Evolutionary conservation across 2,797 vertebrate genomes (phyloP).

Genomic region (Leucoraja ocellata): DNA sequence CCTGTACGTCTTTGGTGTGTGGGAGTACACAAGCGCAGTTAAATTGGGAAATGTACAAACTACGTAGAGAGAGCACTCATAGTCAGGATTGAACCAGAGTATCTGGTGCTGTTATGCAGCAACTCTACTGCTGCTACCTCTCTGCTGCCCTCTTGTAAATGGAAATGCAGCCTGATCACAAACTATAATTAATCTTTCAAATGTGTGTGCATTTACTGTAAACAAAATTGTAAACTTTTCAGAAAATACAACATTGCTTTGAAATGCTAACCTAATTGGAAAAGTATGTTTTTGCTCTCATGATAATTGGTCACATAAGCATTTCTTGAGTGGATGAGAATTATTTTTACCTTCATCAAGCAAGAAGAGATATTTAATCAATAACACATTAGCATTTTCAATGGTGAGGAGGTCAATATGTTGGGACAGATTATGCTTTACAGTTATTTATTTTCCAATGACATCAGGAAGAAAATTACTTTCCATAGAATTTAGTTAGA

Average conservation of each 20-base stretch:
- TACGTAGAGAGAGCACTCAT: too few species aligned
- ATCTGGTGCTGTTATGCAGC: too few species aligned
- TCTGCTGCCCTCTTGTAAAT: not conserved
- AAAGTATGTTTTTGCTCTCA: not conserved
- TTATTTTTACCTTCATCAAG: not conserved
- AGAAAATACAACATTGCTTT: not conserved
- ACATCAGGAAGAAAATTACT: not conserved
- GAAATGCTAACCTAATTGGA: not conserved
- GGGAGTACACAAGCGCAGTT: too few species aligned
- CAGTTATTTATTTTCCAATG: not conserved
- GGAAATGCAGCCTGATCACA: not conserved
- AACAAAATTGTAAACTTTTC: not conserved
- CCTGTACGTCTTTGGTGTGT: too few species aligned
- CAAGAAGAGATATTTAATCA: not conserved
- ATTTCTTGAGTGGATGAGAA: not conserved
- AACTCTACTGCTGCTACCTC: too few species aligned
- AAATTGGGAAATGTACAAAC: too few species aligned
- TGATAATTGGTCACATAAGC: not conserved
- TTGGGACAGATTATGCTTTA: not conserved
- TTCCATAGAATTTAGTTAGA: not conserved
- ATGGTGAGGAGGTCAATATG: not conserved
- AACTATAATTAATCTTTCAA: not conserved
- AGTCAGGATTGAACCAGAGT: too few species aligned
- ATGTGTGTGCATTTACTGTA: not conserved
- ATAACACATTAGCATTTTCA: not conserved